Percentiles rank a stretch among this genome's conserved stretches.
phyloP scores from a whole-genome alignment of 2,113 vertebrate genomes.

The Fulmarus glacialis region DNA sequence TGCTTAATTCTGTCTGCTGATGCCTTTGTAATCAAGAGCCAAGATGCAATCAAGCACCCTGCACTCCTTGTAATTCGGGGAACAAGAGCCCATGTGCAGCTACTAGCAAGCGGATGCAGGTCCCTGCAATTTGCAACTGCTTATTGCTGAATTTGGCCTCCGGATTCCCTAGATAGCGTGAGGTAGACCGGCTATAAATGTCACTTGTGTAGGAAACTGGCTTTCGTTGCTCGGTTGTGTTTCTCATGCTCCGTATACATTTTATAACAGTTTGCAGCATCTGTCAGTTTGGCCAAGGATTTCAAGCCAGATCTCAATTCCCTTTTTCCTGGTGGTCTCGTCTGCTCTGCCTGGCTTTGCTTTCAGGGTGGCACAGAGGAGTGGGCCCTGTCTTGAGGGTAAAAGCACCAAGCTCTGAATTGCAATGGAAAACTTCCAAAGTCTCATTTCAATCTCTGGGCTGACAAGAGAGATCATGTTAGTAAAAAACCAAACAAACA shows the following conservation, averaged over 20 bases:
- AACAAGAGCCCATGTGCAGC: constrained; percentile 33
- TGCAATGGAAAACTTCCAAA: neutral
- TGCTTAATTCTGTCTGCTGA: constrained; percentile 40
- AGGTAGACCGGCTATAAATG: neutral
- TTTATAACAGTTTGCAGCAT: neutral
- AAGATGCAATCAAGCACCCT: constrained; percentile 48
- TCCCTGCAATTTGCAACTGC: neutral
- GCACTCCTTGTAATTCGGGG: neutral
- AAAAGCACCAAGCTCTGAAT: neutral
- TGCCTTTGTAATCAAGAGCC: constrained; percentile 50
- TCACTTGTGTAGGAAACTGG: neutral
- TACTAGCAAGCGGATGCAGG: neutral
- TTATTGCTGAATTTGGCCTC: neutral
- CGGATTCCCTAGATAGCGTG: neutral
- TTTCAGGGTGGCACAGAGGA: neutral
- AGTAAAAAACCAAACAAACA: neutral
- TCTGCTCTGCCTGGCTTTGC: neutral
- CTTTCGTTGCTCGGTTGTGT: neutral
- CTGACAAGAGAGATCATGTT: neutral
- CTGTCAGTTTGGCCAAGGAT: neutral
- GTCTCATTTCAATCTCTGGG: neutral
- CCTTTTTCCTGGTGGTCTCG: neutral
- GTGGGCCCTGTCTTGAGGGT: neutral
- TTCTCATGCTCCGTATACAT: rapidly evolving
- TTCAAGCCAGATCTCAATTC: neutral